Evolutionary conservation across 2,113 vertebrate species (phyloP), one percentile per base, ranked within the genome.

Genomic region (Syngnathus scovelli): DNA sequence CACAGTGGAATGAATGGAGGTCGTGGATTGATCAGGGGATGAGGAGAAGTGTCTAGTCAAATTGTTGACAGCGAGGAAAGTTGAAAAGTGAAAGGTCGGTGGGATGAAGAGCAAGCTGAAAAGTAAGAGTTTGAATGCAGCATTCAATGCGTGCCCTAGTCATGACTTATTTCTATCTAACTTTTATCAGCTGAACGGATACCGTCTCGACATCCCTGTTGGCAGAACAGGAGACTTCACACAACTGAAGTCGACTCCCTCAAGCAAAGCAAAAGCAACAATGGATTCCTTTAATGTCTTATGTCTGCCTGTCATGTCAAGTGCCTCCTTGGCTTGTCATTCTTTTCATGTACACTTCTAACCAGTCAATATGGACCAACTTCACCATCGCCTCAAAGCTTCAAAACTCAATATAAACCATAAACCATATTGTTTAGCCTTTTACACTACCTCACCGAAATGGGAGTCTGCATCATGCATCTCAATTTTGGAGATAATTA

Each of bases 261-360:
- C 67, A 51, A 85, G 86, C 75, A 37, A 74, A 81, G 83, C 81
- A 76, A 83, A 78, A 71, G 77, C 79, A 79, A 77, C 79, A 69
- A 77, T 77, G 61, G 67, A 69, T 75, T 70, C 74, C 77, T 88
- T 86, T 85, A 78, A 88, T 85, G 81, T 72, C 51, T 74, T 75
- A 5, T 83, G 82, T 80, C 86, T 76, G 76, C 66, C 76, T 82
- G 83, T 85, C 83, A 83, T 83, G 81, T 87, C 81, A 59, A 71
- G 78, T 61, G 60, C 67, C 69, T n/a, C 55, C 36, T 66, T 65
- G 55, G 63, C 71, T 71, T 80, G 67, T 78, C 69, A 19, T 70
- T 79, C 70, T 68, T 77, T 85, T 56, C 21, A 55, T 11, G 38
- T 6, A 11, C 21, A 5, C 21, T 21, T 19, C n/a, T 21, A 19